Percentiles rank a stretch among this genome's conserved stretches.
phyloP scores from a whole-genome alignment of 1,140 invertebrate species.

The Scaptodrosophila lebanonensis region DNA sequence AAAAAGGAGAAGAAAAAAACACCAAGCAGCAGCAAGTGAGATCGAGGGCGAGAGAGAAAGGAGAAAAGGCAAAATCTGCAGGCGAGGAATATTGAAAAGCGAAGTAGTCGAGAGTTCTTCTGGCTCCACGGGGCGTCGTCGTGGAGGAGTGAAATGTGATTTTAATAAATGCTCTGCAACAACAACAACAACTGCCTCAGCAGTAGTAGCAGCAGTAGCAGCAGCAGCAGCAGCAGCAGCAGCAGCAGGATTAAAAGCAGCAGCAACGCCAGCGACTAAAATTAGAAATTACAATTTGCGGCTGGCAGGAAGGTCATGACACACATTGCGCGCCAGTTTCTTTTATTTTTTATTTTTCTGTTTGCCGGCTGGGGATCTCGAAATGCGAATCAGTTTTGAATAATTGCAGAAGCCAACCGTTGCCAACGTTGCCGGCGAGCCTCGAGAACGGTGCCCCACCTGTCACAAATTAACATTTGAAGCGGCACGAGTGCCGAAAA shows the following conservation, averaged over 20 bases:
- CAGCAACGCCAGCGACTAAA: conserved; percentile 17
- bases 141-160: too few species aligned
- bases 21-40: background rate
- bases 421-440: background rate
- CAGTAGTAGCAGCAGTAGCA: conserved; percentile 1
- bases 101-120: too few species aligned
- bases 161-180: conserved; percentile 45
- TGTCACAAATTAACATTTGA: conserved; percentile 22
- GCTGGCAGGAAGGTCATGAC: conserved; percentile 19
- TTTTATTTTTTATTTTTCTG: too few species aligned
- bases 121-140: too few species aligned
- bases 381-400: conserved; percentile 34
- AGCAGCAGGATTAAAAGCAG: background rate
- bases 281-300: conserved; percentile 59
- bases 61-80: conserved; percentile 16
- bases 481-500: conserved; percentile 8
- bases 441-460: background rate
- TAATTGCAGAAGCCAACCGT: conserved; percentile 33
- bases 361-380: conserved; percentile 9
- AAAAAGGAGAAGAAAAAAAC: conserved; percentile 18
- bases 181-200: background rate
- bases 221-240: background rate
- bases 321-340: conserved; percentile 28
- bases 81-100: conserved; percentile 10
- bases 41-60: too few species aligned